Conservation (phyloP, 2,113 vertebrate genomes). For the Climacteris rufus region DNA sequence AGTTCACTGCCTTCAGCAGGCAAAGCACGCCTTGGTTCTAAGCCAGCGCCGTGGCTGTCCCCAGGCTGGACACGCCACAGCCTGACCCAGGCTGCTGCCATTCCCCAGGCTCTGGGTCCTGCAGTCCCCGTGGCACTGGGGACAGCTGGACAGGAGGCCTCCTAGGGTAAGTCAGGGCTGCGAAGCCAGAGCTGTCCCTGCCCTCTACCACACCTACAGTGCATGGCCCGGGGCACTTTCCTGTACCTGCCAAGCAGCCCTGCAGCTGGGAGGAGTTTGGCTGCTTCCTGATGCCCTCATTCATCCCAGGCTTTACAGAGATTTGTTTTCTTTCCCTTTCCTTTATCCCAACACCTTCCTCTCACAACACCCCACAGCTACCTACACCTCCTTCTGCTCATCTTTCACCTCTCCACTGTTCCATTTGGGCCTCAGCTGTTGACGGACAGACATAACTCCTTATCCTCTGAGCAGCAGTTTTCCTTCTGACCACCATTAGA, state of each 20-base stretch:
- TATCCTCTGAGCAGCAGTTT: neutral
- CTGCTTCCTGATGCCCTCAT: neutral
- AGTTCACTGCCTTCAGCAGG: neutral
- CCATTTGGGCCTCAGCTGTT: neutral
- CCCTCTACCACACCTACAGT: conserved; percentile 1
- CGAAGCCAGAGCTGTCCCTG: neutral
- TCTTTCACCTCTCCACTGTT: neutral
- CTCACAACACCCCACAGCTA: conserved; percentile 7
- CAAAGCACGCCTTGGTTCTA: neutral
- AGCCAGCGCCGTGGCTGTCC: fast-evolving
- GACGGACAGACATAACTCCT: neutral
- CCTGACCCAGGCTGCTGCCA: neutral
- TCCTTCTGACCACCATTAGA: conserved; percentile 11
- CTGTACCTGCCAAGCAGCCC: conserved; percentile 23
- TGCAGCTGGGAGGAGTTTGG: conserved; percentile 18
- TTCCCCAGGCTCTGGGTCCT: fast-evolving
- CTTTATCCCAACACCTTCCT: neutral
- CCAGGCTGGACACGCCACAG: fast-evolving
- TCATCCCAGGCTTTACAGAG: neutral
- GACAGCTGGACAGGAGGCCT: neutral
- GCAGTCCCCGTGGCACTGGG: fast-evolving
- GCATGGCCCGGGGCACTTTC: neutral
- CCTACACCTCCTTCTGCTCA: neutral
- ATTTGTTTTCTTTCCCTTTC: conserved; percentile 31
- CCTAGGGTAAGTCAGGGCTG: neutral